Evolutionary conservation across 2,888 invertebrate genomes (phyloP), one percentile per base, ranked within the genome.

Genomic region (Clostera curtula): DNA sequence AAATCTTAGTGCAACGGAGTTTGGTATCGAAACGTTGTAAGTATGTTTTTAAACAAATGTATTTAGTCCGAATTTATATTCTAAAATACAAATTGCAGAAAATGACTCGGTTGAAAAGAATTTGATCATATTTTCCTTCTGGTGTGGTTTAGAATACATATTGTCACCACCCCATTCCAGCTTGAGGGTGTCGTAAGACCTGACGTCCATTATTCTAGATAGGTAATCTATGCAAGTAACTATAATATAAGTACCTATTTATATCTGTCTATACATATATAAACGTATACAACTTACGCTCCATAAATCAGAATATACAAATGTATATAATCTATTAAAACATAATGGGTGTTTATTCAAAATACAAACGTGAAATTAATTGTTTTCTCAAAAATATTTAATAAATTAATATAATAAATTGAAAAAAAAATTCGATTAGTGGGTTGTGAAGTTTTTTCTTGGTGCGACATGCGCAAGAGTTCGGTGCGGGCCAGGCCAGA

Each of bases 401-500:
- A n/a, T n/a, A n/a, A n/a, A n/a, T n/a, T n/a, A n/a, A n/a, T n/a
- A n/a, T n/a, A n/a, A n/a, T n/a, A n/a, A n/a, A n/a, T n/a, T n/a
- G n/a, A n/a, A n/a, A n/a, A 3, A 18, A 18, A 18, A n/a, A 7
- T 18, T 18, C 6, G 8, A 18, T 20, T 31, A 18, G 11, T 17
- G 34, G 37, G 29, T 32, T 49, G 39, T 20, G 16, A 15, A 8
- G 19, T 33, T 49, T 40, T 26, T 9, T 20, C 21, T 4, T 5
- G 24, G 29, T 35, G 39, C 31, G 31, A 39, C 39, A n/a, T n/a
- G 38, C 41, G 40, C 45, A 42, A 51, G 52, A 54, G 51, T 51
- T 40, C 48, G 50, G 50, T 45, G 49, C 43, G 55, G 61, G 52
- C 61, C 56, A 57, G 56, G 49, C 40, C 51, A 50, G 49, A 67